phyloP scores from a whole-genome alignment of 2,797 vertebrate species.

The Argya squamiceps region DNA sequence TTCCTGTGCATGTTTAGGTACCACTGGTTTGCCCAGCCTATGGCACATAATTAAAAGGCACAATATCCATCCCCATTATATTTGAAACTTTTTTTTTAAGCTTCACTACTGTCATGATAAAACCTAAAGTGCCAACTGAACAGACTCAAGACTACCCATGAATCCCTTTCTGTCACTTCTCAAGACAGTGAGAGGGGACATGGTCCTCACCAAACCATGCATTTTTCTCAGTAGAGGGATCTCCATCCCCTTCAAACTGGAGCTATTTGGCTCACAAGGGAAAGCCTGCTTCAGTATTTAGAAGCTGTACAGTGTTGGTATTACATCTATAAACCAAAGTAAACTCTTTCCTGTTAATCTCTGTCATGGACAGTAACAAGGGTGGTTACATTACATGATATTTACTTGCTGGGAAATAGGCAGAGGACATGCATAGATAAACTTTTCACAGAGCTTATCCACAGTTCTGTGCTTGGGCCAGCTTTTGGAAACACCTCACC shows the following conservation, averaged over 20 bases:
- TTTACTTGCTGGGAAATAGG: background rate
- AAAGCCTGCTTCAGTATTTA: background rate
- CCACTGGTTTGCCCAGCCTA: background rate
- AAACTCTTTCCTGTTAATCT: background rate
- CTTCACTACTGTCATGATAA: background rate
- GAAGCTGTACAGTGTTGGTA: background rate
- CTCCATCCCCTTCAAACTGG: background rate
- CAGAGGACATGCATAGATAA: background rate
- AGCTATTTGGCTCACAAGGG: background rate
- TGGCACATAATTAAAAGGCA: background rate
- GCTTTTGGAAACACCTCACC: background rate
- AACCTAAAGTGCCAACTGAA: background rate
- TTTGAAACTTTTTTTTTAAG: background rate
- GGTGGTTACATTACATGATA: background rate
- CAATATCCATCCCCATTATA: background rate
- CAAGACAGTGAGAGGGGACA: background rate
- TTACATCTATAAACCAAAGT: background rate
- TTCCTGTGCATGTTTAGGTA: background rate
- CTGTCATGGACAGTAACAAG: background rate
- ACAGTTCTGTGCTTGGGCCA: background rate
- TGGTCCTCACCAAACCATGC: rapidly evolving
- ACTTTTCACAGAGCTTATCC: background rate
- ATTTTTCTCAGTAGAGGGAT: background rate
- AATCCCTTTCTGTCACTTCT: background rate
- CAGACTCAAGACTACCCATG: background rate